phyloP scores from a whole-genome alignment of 1,140 invertebrate genomes.

The Saxidomus purpurata region DNA sequence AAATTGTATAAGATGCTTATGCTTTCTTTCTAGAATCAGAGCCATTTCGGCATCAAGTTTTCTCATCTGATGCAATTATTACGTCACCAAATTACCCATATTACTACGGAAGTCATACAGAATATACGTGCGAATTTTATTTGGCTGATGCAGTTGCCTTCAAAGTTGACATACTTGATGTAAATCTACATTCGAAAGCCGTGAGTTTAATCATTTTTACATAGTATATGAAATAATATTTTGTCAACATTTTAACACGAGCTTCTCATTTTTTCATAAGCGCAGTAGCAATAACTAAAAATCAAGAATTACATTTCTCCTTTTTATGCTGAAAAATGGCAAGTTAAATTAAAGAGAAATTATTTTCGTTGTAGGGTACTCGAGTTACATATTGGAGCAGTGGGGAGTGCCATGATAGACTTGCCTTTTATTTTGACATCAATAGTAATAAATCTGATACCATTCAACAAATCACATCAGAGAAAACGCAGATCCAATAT shows the following conservation, averaged over 20 bases:
- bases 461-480: neutral
- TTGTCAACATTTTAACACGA: too few relatives aligned
- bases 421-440: neutral
- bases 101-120: neutral
- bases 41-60: neutral
- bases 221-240: too few relatives aligned
- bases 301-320: too few relatives aligned
- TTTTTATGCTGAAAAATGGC: too few relatives aligned
- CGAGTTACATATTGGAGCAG: too few relatives aligned
- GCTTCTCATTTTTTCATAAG: too few relatives aligned
- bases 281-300: too few relatives aligned
- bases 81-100: constrained; percentile 17
- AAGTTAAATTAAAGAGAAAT: too few relatives aligned
- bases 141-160: neutral
- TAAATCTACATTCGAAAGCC: too few relatives aligned
- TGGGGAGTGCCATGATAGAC: neutral
- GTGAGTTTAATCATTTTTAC: too few relatives aligned
- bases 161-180: neutral
- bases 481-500: neutral
- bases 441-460: neutral
- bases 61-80: constrained; percentile 1
- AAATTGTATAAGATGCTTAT: too few relatives aligned
- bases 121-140: neutral
- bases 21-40: neutral
- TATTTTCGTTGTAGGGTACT: too few relatives aligned